phyloP scores from a whole-genome alignment of 2,888 invertebrate genomes.

The Hecatera dysodea region DNA sequence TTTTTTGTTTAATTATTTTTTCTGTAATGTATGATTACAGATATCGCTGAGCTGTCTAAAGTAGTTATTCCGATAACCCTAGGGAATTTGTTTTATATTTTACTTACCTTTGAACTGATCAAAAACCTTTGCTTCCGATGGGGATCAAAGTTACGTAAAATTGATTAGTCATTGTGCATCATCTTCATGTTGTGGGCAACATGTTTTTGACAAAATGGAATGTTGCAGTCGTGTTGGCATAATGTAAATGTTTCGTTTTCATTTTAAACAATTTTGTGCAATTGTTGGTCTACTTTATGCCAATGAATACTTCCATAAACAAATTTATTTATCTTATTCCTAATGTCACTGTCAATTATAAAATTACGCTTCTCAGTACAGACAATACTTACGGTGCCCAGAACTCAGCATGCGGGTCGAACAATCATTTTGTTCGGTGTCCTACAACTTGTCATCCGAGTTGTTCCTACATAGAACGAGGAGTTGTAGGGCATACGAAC shows the following conservation, averaged over 20 bases:
- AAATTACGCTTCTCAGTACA: background rate
- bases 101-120: constrained; percentile 3
- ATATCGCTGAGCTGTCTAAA: background rate
- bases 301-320: background rate
- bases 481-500: too few relatives aligned
- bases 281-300: background rate
- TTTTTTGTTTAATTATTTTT: constrained; percentile 11
- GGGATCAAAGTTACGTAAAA: background rate
- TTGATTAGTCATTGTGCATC: background rate
- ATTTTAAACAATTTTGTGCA: background rate
- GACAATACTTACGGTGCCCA: too few relatives aligned
- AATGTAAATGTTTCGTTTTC: background rate
- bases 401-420: too few relatives aligned
- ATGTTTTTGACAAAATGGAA: background rate
- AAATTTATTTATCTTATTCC: background rate
- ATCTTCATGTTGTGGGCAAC: background rate
- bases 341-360: background rate
- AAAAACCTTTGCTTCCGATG: background rate
- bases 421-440: too few relatives aligned
- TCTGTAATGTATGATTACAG: background rate
- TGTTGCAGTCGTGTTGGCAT: background rate
- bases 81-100: background rate
- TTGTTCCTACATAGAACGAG: too few relatives aligned
- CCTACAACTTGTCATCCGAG: too few relatives aligned
- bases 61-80: background rate